These are phyloP conservation scores for Chirona hameri DNA, from an alignment of 2,888 invertebrate genomes.

Conservation along the genomic window DNA sequence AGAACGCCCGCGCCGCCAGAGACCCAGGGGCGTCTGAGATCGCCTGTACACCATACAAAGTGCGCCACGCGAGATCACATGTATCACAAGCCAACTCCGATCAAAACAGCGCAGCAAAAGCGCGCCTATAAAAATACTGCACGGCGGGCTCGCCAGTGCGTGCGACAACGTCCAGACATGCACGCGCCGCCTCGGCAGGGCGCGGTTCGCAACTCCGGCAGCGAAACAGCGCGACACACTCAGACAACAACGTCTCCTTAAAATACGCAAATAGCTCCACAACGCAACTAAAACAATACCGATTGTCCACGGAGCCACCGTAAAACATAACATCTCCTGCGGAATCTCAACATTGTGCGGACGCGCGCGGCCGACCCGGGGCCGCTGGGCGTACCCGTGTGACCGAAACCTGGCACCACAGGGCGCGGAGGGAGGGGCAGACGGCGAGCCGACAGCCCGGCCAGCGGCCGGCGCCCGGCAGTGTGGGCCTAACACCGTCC, in stretches of 20 bases:
- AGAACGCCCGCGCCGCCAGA: too few species aligned
- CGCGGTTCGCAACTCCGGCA: too few species aligned
- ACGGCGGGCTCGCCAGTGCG: neutral
- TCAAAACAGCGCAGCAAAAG: slow-evolving; percentile 11
- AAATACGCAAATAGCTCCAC: neutral
- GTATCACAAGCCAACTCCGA: neutral
- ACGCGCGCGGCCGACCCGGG: neutral
- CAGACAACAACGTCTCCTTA: neutral
- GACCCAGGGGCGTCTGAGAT: neutral
- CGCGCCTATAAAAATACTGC: slow-evolving; percentile 25
- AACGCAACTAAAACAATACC: slow-evolving; percentile 1
- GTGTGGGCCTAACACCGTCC: too few species aligned
- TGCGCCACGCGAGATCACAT: slow-evolving; percentile 14
- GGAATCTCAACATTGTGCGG: neutral
- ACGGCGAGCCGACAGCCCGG: too few species aligned
- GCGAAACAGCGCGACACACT: neutral
- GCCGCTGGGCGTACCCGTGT: too few species aligned
- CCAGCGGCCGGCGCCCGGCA: too few species aligned
- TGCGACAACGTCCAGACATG: too few species aligned
- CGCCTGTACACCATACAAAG: neutral
- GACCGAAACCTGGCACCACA: too few species aligned
- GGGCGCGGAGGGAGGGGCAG: too few species aligned
- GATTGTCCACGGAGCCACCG: neutral
- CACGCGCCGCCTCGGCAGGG: too few species aligned
- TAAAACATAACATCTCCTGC: neutral